Conservation (phyloP, 2,797 vertebrate genomes). For the Harpagifer antarcticus region DNA sequence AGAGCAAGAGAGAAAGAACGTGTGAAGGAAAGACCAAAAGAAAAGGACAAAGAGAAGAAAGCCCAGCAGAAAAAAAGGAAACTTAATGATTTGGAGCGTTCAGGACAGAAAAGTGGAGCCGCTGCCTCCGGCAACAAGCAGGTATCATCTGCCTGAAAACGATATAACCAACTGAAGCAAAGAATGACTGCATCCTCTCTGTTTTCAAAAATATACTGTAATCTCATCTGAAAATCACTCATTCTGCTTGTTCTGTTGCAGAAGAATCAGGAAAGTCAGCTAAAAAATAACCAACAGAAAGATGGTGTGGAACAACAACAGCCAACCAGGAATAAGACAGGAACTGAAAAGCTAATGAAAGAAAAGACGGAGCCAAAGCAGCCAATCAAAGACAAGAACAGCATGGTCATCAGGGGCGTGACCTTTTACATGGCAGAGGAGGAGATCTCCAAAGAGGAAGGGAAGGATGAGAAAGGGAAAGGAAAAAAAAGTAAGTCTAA, state of each 20-base stretch:
- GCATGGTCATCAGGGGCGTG: constrained; percentile 85
- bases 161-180: neutral
- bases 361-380: constrained; percentile 63
- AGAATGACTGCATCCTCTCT: neutral
- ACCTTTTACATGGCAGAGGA: constrained; percentile 94
- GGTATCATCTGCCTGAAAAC: constrained; percentile 76
- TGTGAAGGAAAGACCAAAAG: constrained; percentile 75
- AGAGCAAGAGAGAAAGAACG: constrained; percentile 75
- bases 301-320: constrained; percentile 55
- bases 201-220: neutral
- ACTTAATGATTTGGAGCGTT: constrained; percentile 62
- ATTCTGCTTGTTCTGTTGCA: constrained; percentile 49
- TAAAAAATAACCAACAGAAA: constrained; percentile 76
- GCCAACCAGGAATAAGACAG: constrained; percentile 60
- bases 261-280: constrained; percentile 86
- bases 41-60: constrained; percentile 80
- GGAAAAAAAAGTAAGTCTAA: constrained; percentile 86
- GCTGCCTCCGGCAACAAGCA: constrained; percentile 83
- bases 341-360: constrained; percentile 67
- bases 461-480: constrained; percentile 40
- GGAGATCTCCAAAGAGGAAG: constrained; percentile 76
- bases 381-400: constrained; percentile 73
- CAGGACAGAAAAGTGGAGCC: constrained; percentile 83
- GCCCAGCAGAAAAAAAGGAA: constrained; percentile 78
- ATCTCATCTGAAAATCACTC: neutral